Base-by-base conservation (phyloP, 2,113 vertebrate species). In the Aptenodytes forsteri region DNA sequence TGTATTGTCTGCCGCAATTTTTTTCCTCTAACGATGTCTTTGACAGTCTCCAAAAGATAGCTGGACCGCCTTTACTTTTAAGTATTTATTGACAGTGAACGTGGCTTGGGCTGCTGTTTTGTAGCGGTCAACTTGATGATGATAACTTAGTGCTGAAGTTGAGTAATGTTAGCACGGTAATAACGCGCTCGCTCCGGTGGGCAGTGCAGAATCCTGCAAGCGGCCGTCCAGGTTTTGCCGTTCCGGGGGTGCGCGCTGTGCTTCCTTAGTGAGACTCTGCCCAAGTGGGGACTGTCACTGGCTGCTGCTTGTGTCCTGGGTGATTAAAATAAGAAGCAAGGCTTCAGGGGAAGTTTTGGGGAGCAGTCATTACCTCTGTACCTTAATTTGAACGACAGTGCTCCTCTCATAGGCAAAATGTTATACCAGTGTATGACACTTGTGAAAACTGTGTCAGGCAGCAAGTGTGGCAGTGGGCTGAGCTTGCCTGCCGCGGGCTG, bases 141-240 rank as follows among this genome's bases (percentile, higher is more conserved):
- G 69, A 5, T 70, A 30, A 40, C 19, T 13, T 38, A 16, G 13
- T 78, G 71, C 36, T 52, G 71, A 49, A 21, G 18, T 0, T 12
- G 71, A n/a, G 84, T 20, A 5, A 8, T 0, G 1, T 34, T 44
- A 29, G 78, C 34, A 6, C 47, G 19, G 25, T 4, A 22, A 7
- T 6, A 4, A 10, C 25, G 38, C 1, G 8, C 38, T 40, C 6
- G 4, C 29, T 36, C 22, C 16, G 8, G 20, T 4, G n/a, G 30
- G 47, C 18, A 15, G 4, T 7, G 27, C 52, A 27, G 75, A 16
- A 16, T 11, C 1, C 13, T 8, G 22, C 62, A 17, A 23, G 36
- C 42, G 46, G 62, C 56, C 3, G 1, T 23, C 26, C 3, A 2
- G n/a, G 47, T 49, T 42, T 47, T 27, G 40, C 54, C 3, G 1